Percentiles rank a stretch among this genome's conserved stretches.
Evolutionary conservation across 2,113 vertebrate genomes (phyloP).

Genomic region (Otolemur garnettii): DNA sequence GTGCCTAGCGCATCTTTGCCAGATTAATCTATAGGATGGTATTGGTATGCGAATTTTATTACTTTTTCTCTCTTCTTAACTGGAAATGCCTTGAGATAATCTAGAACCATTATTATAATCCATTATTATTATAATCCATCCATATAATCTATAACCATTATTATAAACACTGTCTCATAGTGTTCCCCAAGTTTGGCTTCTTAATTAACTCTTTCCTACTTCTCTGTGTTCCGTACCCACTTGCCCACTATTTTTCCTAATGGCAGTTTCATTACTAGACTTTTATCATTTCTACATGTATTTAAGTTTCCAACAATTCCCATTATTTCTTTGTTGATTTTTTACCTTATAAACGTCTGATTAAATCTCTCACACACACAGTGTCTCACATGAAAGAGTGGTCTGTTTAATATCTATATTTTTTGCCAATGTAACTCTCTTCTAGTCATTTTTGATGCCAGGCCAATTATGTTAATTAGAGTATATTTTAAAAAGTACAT

Average conservation of each 20-base stretch:
- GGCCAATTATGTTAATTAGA: conserved; percentile 81
- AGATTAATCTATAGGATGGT: background rate
- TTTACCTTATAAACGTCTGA: conserved; percentile 24
- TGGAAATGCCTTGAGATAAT: background rate
- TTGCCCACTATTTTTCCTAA: background rate
- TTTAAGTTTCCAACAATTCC: conserved; percentile 1
- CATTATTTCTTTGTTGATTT: background rate
- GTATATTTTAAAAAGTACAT: conserved; percentile 77
- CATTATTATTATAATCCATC: background rate
- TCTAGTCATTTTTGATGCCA: conserved; percentile 72
- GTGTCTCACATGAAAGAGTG: conserved; percentile 9
- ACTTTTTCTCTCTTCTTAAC: background rate
- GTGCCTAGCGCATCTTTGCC: background rate
- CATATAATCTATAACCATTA: conserved; percentile 17
- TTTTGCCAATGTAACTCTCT: conserved; percentile 69
- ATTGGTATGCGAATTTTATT: background rate
- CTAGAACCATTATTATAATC: conserved; percentile 2
- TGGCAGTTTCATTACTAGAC: background rate
- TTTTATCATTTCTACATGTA: background rate
- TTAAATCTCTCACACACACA: background rate
- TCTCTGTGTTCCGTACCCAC: background rate
- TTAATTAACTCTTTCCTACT: conserved; percentile 37
- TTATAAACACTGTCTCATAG: background rate
- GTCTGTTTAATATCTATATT: conserved; percentile 52
- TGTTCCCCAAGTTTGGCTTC: background rate